phyloP scores from a whole-genome alignment of 2,113 vertebrate genomes.

The Henicopernis longicauda region DNA sequence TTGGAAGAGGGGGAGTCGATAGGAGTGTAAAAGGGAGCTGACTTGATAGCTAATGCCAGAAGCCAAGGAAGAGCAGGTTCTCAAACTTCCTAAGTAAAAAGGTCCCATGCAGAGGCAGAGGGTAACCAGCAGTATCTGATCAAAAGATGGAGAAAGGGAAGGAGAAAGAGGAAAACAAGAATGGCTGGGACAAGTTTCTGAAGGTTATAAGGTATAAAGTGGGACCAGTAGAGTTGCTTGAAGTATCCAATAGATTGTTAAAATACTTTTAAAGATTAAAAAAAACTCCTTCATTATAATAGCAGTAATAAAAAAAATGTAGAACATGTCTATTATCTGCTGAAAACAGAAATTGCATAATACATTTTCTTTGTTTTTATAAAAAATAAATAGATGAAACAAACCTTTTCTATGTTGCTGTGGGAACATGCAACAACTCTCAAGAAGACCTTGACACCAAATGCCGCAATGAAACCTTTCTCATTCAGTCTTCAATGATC shows the following conservation, averaged over 20 bases:
- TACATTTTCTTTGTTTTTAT: background rate
- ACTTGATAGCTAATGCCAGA: background rate
- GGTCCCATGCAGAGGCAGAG: background rate
- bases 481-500: background rate
- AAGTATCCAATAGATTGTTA: background rate
- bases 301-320: background rate
- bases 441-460: background rate
- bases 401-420: background rate
- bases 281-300: background rate
- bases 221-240: background rate
- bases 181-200: background rate
- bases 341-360: background rate
- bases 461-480: background rate
- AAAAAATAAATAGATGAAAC: background rate
- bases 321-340: background rate
- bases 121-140: background rate
- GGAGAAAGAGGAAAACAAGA: background rate
- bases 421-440: background rate
- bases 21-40: background rate
- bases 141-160: background rate
- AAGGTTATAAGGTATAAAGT: background rate
- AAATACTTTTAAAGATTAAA: background rate
- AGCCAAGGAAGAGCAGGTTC: background rate
- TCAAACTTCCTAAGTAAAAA: background rate
- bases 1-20: background rate